Conservation (phyloP, 2,888 invertebrate species). For the Nemurella pictetii region DNA sequence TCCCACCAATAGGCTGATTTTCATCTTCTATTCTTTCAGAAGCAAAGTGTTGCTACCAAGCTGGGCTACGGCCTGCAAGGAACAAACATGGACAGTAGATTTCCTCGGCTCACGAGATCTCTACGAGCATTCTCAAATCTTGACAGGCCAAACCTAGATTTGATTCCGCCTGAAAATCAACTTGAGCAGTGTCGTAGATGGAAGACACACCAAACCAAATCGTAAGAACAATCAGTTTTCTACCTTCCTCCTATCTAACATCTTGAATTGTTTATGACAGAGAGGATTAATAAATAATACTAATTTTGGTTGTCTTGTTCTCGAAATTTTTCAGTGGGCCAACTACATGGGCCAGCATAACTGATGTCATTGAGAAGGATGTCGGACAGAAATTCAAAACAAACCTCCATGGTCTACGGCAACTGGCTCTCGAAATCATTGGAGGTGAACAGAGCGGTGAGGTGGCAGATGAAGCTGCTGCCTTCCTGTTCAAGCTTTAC, state of each 20-base stretch:
- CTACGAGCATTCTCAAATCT: constrained; percentile 65
- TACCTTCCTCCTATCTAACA: too few relatives aligned
- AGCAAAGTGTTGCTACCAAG: not conserved
- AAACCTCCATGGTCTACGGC: constrained; percentile 53
- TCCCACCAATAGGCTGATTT: not conserved
- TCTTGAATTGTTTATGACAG: not conserved
- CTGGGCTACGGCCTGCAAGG: not conserved
- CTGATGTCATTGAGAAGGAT: constrained; percentile 51
- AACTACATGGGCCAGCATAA: constrained; percentile 58
- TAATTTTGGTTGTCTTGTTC: not conserved
- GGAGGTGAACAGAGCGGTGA: constrained; percentile 59
- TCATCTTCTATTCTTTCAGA: not conserved
- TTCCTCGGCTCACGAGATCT: constrained; percentile 68
- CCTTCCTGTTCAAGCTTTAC: constrained; percentile 64
- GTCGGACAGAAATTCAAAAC: constrained; percentile 51
- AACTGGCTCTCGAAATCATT: constrained; percentile 50
- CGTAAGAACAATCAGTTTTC: constrained; percentile 30
- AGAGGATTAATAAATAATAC: not conserved
- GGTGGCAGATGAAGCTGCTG: constrained; percentile 64
- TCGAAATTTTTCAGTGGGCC: not conserved
- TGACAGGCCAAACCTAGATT: constrained; percentile 50
- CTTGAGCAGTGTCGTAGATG: constrained; percentile 40
- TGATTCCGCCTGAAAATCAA: constrained; percentile 37
- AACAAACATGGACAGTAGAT: constrained; percentile 33
- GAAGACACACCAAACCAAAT: constrained; percentile 41